phyloP scores from a whole-genome alignment of 1,140 invertebrate genomes.

The Oryzaephilus surinamensis region DNA sequence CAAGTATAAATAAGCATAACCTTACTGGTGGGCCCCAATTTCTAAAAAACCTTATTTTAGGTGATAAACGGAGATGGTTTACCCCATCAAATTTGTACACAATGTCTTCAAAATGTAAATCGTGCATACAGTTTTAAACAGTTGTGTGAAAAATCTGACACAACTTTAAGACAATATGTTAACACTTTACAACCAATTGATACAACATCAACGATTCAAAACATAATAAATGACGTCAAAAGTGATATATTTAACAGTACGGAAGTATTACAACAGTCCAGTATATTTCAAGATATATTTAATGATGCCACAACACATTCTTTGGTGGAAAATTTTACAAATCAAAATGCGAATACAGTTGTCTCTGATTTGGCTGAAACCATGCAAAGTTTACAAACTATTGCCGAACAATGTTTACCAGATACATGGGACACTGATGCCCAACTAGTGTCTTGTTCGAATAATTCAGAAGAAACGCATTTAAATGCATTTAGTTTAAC shows the following conservation, averaged over 20 bases:
- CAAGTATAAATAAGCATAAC: too few species aligned
- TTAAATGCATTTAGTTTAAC: conserved; percentile 27
- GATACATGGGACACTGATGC: conserved; percentile 24
- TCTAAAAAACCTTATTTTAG: conserved; percentile 15
- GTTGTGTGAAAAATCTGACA: conserved; percentile 34
- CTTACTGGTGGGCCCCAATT: too few species aligned
- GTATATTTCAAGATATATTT: conserved; percentile 34
- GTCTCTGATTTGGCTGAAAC: conserved; percentile 34
- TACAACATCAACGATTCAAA: conserved; percentile 10
- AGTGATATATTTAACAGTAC: conserved; percentile 25
- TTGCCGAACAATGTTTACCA: conserved; percentile 34
- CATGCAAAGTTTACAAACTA: conserved; percentile 34
- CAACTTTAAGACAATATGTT: conserved; percentile 27
- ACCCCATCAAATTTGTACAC: conserved; percentile 32
- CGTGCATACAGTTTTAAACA: conserved; percentile 32
- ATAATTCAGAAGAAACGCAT: conserved; percentile 19
- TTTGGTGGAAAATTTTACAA: conserved; percentile 31
- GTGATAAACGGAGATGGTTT: conserved; percentile 33
- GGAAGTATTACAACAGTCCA: conserved; percentile 29
- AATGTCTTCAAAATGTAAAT: conserved; percentile 32
- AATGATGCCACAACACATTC: conserved; percentile 29
- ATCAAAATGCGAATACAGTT: conserved; percentile 25
- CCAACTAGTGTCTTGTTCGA: conserved; percentile 15
- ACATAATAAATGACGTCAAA: conserved; percentile 21
- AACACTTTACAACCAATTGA: conserved; percentile 12